phyloP scores from a whole-genome alignment of 2,888 invertebrate species.

The Lordiphosa fenestrarum region DNA sequence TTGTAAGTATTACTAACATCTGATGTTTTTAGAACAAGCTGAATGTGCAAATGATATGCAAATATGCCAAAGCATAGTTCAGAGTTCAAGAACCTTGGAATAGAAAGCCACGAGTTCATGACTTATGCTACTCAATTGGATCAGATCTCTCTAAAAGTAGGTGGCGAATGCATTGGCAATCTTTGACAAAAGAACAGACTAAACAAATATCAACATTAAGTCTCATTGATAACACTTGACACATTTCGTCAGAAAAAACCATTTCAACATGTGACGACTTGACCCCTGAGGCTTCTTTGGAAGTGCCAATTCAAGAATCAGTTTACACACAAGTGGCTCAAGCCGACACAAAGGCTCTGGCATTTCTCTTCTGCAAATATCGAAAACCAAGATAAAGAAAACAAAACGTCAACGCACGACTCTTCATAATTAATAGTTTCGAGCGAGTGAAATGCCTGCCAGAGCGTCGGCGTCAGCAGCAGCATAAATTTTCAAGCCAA shows the following conservation, averaged over 20 bases:
- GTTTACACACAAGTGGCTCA: constrained; percentile 2
- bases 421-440: constrained; percentile 59
- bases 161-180: background rate
- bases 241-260: constrained; percentile 9
- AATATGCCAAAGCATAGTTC: constrained; percentile 21
- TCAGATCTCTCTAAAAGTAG: background rate
- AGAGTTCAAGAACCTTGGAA: constrained; percentile 36
- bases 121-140: constrained; percentile 20
- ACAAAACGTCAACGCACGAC: constrained; percentile 32
- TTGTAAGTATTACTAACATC: constrained; percentile 2
- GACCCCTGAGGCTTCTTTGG: constrained; percentile 36
- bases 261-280: constrained; percentile 28
- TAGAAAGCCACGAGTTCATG: constrained; percentile 27
- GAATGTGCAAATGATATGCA: constrained; percentile 13
- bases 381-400: constrained; percentile 29
- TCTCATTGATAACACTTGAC: constrained; percentile 22
- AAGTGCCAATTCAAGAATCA: constrained; percentile 17
- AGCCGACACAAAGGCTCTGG: constrained; percentile 23
- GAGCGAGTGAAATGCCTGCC: constrained; percentile 38
- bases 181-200: constrained; percentile 4
- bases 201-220: constrained; percentile 21
- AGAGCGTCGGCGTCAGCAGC: constrained; percentile 16
- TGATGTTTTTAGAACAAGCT: constrained; percentile 8
- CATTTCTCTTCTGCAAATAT: constrained; percentile 30
- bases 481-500: constrained; percentile 44